Evolutionary conservation across 2,113 vertebrate genomes (phyloP), one percentile per base, ranked within the genome.

Genomic region (Engystomops pustulosus): DNA sequence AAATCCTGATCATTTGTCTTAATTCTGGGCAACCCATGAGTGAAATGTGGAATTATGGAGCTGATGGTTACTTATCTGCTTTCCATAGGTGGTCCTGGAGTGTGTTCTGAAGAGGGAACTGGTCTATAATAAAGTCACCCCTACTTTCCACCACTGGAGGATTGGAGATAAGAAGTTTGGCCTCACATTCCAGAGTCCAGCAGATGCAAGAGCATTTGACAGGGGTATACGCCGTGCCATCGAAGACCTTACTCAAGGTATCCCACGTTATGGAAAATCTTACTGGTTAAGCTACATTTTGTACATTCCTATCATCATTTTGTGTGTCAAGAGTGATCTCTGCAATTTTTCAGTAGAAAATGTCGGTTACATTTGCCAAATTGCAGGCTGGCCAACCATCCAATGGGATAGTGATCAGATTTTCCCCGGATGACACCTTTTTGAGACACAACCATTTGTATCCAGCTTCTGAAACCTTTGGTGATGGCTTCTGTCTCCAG

Each of bases 71-170:
- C 30, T 38, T 30, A 15, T 88, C 85, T 89, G 69, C 38, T 87
- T 88, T 87, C 78, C 87, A 70, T 90, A 99, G 98, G 96, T 99
- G 91, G 96, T 99, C 89, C 95, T 99, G 95, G 98, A 99, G 90
- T 99, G 98, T 90, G 93, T 95, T 78, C 93, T 99, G 89, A 97
- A 97, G 92, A 98, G 95, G 91, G 96, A 98, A 87, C 92, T 99
- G 30, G 90, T 98, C 89, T 99, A 99, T 90, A 99, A 99, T 93
- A 99, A 98, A 90, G 97, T 99, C 92, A 99, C 93, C 87, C 98
- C 98, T 92, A 99, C 98, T 88, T 99, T 99, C 93, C 98, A 99
- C 92, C 98, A 99, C 93, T 99, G 98, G 98, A 97, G 96, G 92
- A 98, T 99, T 89, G 96, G 97, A 88, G 95, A 98, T 89, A 98